Percentiles rank a stretch among this genome's conserved stretches.
Evolutionary conservation across 2,113 vertebrate genomes (phyloP).

Genomic region (Pungitius pungitius): DNA sequence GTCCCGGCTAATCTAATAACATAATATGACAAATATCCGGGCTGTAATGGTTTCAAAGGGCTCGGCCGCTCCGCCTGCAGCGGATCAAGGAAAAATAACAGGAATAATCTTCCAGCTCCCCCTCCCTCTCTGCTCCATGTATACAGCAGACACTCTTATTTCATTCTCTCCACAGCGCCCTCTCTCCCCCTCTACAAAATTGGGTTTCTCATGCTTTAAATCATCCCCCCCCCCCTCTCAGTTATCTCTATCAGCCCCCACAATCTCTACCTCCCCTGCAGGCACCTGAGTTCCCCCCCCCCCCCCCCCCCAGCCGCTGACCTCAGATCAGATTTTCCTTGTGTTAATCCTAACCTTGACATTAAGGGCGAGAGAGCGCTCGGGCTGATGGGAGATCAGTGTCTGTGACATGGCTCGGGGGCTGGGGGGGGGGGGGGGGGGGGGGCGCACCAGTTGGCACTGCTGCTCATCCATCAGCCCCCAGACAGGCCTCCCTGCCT

Average conservation of each 20-base stretch:
- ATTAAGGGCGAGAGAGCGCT: slow-evolving; percentile 54
- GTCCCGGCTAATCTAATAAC: slow-evolving; percentile 83
- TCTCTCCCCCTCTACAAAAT: slow-evolving; percentile 33
- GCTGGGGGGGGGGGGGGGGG: slow-evolving; percentile 41
- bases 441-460: slow-evolving; percentile 46
- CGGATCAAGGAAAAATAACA: slow-evolving; percentile 17
- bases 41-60: slow-evolving; percentile 81
- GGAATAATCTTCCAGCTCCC: slow-evolving; percentile 40
- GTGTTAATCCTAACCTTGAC: slow-evolving; percentile 69
- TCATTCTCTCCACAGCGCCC: slow-evolving; percentile 19
- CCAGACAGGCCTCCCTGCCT: slow-evolving; percentile 67
- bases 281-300: slow-evolving; percentile 13
- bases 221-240: slow-evolving; percentile 41
- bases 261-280: slow-evolving; percentile 42
- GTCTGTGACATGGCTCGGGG: slow-evolving; percentile 58
- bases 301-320: slow-evolving; percentile 23
- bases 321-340: slow-evolving; percentile 64
- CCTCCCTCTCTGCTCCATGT: slow-evolving; percentile 36
- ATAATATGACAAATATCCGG: slow-evolving; percentile 84
- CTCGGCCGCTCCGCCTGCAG: slow-evolving; percentile 57
- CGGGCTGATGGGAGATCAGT: slow-evolving; percentile 67
- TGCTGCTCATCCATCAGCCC: slow-evolving; percentile 71
- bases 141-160: slow-evolving; percentile 45
- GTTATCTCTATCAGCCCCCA: slow-evolving; percentile 43
- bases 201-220: slow-evolving; percentile 25